These are phyloP conservation scores for Drosophila rellima DNA, from an alignment of 2,888 invertebrate genomes.

Conservation along the genomic window DNA sequence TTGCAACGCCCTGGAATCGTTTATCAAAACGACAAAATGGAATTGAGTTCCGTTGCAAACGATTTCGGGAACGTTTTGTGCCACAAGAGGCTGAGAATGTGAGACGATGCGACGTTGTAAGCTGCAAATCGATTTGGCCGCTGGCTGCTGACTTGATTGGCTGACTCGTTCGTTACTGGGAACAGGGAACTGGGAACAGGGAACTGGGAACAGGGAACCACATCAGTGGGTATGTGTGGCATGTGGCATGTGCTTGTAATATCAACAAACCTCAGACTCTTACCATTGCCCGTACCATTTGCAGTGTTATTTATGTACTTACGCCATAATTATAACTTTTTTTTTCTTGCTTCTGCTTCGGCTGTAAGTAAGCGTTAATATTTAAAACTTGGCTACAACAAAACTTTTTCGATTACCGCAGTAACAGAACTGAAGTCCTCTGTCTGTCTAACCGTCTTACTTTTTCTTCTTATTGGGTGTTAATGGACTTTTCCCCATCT, in stretches of 20 bases:
- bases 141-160: constrained; percentile 68
- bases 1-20: constrained; percentile 83
- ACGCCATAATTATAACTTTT: constrained; percentile 77
- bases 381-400: constrained; percentile 75
- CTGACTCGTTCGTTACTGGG: constrained; percentile 16
- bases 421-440: constrained; percentile 39
- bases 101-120: constrained; percentile 38
- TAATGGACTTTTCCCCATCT: constrained; percentile 66
- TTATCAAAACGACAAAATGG: constrained; percentile 83
- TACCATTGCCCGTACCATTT: constrained; percentile 53
- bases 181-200: neutral
- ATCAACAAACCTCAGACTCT: constrained; percentile 10
- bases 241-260: constrained; percentile 30
- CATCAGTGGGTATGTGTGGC: constrained; percentile 22
- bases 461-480: constrained; percentile 76
- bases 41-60: constrained; percentile 78
- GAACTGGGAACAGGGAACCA: neutral
- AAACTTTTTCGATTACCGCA: constrained; percentile 80
- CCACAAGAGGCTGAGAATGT: constrained; percentile 1
- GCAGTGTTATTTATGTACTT: constrained; percentile 76
- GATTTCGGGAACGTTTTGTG: constrained; percentile 37
- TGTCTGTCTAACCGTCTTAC: constrained; percentile 26
- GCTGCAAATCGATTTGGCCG: constrained; percentile 80
- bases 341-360: constrained; percentile 41
- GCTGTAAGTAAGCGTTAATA: constrained; percentile 81